phyloP scores from a whole-genome alignment of 2,113 vertebrate species.

The Hippocampus abdominalis region DNA sequence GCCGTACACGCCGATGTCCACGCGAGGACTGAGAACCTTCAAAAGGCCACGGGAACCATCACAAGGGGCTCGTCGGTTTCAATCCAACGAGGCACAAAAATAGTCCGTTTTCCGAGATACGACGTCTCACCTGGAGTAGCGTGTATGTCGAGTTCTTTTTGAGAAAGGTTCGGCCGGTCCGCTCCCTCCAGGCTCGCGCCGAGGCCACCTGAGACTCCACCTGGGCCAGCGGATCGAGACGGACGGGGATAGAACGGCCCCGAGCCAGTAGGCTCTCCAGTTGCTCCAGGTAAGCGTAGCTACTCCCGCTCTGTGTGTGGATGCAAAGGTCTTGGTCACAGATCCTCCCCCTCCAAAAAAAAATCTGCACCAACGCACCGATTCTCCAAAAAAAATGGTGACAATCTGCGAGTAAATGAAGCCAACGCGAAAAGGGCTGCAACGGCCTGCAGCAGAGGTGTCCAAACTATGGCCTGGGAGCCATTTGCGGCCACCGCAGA shows the following conservation, averaged over 20 bases:
- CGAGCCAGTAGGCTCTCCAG: slow-evolving; percentile 87
- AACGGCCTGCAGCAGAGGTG: no score
- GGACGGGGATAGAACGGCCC: slow-evolving; percentile 91
- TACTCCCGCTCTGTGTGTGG: slow-evolving; percentile 80
- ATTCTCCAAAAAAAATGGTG: not conserved
- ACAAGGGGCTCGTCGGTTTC: not conserved
- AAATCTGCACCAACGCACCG: not conserved
- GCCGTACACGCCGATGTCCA: slow-evolving; percentile 93
- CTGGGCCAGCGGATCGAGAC: slow-evolving; percentile 86
- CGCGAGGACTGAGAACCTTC: slow-evolving; percentile 92
- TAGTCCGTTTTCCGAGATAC: not conserved
- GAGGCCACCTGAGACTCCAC: slow-evolving; percentile 94
- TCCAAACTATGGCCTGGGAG: no score
- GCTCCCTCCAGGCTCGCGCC: slow-evolving; percentile 92
- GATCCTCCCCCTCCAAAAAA: not conserved
- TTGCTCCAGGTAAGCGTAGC: slow-evolving; percentile 92
- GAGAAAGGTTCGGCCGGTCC: slow-evolving; percentile 92
- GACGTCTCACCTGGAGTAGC: slow-evolving; percentile 81
- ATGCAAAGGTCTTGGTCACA: not conserved
- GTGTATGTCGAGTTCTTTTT: slow-evolving; percentile 98
- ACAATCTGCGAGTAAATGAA: no score
- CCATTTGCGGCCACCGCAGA: no score
- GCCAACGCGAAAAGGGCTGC: no score
- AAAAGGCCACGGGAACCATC: not conserved
- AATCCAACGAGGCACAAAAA: no score